Evolutionary conservation across 1,140 invertebrate genomes (phyloP).

Genomic region (Spodoptera litura): DNA sequence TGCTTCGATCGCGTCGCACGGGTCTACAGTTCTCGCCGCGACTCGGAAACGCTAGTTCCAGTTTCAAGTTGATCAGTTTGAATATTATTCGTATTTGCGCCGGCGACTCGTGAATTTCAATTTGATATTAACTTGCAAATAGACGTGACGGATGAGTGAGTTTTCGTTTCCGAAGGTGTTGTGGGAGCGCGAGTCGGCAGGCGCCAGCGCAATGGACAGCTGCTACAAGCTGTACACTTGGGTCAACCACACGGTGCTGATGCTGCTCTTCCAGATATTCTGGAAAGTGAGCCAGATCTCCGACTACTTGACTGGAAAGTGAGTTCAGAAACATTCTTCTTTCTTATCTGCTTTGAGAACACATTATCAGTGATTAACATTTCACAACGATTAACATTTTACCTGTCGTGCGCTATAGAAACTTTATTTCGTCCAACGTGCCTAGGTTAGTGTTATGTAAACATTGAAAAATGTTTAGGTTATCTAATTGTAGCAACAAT

Average conservation of each 20-base stretch:
- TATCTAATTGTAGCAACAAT: background rate
- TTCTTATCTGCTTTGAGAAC: background rate
- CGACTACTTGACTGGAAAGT: slow-evolving; percentile 80
- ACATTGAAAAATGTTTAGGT: slow-evolving; percentile 10
- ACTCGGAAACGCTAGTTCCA: slow-evolving; percentile 16
- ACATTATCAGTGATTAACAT: slow-evolving; percentile 11
- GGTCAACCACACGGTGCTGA: slow-evolving; percentile 80
- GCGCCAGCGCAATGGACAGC: slow-evolving; percentile 74
- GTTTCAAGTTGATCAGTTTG: slow-evolving; percentile 40
- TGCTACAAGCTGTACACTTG: slow-evolving; percentile 82
- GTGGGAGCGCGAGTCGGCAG: slow-evolving; percentile 68
- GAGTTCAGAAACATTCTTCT: slow-evolving; percentile 55
- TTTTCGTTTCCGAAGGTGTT: slow-evolving; percentile 70
- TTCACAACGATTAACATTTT: background rate
- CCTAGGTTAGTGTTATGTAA: background rate
- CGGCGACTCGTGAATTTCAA: slow-evolving; percentile 49
- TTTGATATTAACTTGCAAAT: slow-evolving; percentile 60
- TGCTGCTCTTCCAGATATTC: slow-evolving; percentile 80
- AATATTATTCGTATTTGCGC: slow-evolving; percentile 39
- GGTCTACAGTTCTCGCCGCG: slow-evolving; percentile 54
- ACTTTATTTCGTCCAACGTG: background rate
- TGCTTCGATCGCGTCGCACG: slow-evolving; percentile 56
- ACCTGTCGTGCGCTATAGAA: background rate
- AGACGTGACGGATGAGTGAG: slow-evolving; percentile 76
- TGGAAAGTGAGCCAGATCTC: slow-evolving; percentile 83